Evolutionary conservation across 2,797 vertebrate species (phyloP).

Genomic region (Sebastes elongatus): DNA sequence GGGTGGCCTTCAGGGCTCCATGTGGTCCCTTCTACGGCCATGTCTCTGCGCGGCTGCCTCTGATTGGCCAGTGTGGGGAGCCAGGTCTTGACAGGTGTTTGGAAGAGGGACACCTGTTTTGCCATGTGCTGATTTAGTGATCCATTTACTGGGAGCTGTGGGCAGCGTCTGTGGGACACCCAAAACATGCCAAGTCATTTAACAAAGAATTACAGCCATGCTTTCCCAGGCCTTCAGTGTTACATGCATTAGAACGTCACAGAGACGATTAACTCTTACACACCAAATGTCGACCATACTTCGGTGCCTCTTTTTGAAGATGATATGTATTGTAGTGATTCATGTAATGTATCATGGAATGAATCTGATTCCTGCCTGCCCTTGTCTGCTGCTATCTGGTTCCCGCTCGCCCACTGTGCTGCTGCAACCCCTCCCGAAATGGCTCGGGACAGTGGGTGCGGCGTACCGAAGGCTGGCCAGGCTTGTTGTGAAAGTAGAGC

Average conservation of each 20-base stretch:
- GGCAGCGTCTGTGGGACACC: slow-evolving; percentile 74
- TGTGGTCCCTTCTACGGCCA: slow-evolving; percentile 75
- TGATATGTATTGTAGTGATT: slow-evolving; percentile 7
- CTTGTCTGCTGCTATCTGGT: slow-evolving; percentile 58
- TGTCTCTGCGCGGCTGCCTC: slow-evolving; percentile 52
- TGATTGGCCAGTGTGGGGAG: slow-evolving; percentile 73
- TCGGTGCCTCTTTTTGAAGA: slow-evolving; percentile 3
- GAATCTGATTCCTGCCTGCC: slow-evolving; percentile 42
- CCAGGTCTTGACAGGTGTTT: slow-evolving; percentile 81
- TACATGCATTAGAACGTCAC: slow-evolving; percentile 15
- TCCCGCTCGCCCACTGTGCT: slow-evolving; percentile 52
- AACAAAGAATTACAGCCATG: slow-evolving; percentile 71
- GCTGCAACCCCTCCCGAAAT: slow-evolving; percentile 70
- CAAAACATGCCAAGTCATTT: slow-evolving; percentile 80
- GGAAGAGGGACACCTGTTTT: slow-evolving; percentile 83
- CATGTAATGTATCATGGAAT: slow-evolving; percentile 19
- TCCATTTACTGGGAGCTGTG: slow-evolving; percentile 82
- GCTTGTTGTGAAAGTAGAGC: slow-evolving; percentile 76
- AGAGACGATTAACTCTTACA: slow-evolving; percentile 25
- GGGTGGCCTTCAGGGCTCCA: slow-evolving; percentile 70
- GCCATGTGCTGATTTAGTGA: slow-evolving; percentile 86
- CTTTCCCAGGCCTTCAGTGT: slow-evolving; percentile 42
- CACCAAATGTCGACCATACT: neutral
- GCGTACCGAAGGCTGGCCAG: slow-evolving; percentile 66
- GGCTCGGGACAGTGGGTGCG: slow-evolving; percentile 71